Conservation (phyloP, 2,113 vertebrate genomes). For the Neopipo cinnamomea region DNA sequence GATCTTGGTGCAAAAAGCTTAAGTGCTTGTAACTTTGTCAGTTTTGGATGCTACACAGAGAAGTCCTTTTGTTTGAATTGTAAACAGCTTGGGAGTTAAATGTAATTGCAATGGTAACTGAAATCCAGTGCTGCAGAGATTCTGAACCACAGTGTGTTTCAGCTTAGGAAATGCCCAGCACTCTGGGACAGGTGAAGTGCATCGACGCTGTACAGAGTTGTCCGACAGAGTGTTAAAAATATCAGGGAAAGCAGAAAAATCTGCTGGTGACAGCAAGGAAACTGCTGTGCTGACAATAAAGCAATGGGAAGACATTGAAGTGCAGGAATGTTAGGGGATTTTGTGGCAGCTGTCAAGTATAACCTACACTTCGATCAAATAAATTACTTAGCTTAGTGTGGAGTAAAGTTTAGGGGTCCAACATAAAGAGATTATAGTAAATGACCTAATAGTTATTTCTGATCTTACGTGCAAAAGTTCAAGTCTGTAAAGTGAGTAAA, state of each 20-base stretch:
- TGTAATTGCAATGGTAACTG: background rate
- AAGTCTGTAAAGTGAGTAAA: background rate
- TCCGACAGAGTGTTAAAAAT: background rate
- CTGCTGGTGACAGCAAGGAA: background rate
- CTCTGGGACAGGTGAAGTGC: background rate
- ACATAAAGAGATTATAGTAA: background rate
- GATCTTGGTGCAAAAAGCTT: background rate
- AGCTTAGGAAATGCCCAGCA: background rate
- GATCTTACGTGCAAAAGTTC: background rate
- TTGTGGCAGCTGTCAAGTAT: background rate
- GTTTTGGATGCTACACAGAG: constrained; percentile 4
- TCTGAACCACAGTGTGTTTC: background rate
- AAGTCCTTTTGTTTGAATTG: constrained; percentile 35
- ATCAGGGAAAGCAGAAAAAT: background rate
- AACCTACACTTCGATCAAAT: background rate
- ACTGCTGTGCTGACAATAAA: background rate
- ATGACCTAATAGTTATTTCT: background rate
- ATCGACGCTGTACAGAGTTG: background rate
- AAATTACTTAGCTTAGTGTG: background rate
- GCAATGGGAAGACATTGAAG: background rate
- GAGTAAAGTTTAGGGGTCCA: background rate
- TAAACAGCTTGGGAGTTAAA: background rate
- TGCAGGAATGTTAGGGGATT: background rate
- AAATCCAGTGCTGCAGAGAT: background rate
- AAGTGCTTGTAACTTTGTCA: background rate